Conservation (phyloP, 2,113 vertebrate genomes). For the Otolemur garnettii region DNA sequence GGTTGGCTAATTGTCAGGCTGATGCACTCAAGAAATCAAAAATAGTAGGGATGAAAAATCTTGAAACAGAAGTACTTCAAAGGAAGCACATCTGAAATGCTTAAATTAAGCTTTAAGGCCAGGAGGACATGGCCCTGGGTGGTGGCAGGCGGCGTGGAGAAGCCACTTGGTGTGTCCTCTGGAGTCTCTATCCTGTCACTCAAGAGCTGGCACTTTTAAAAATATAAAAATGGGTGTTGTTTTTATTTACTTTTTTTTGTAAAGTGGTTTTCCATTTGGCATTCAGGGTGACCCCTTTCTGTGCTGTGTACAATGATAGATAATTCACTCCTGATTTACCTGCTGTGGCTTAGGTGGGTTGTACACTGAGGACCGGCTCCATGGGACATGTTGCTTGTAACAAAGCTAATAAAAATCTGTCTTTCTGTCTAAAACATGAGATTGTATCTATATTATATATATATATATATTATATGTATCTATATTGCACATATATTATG, state of each 20-base stretch:
- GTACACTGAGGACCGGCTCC: slow-evolving; percentile 87
- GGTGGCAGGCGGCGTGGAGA: not conserved
- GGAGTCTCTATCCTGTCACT: slow-evolving; percentile 77
- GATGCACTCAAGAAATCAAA: slow-evolving; percentile 62
- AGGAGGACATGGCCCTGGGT: slow-evolving; percentile 67
- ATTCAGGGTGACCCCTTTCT: slow-evolving; percentile 85
- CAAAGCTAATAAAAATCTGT: slow-evolving; percentile 90
- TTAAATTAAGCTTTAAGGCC: slow-evolving; percentile 83
- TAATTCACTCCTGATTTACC: slow-evolving; percentile 81
- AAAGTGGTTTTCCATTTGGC: slow-evolving; percentile 86
- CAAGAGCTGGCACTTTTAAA: slow-evolving; percentile 86
- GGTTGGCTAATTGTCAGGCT: slow-evolving; percentile 68
- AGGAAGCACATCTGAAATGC: slow-evolving; percentile 2
- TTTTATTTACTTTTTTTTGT: slow-evolving; percentile 87
- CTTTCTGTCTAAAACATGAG: slow-evolving; percentile 83
- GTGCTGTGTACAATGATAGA: slow-evolving; percentile 86
- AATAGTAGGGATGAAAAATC: slow-evolving; percentile 75
- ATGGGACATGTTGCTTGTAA: slow-evolving; percentile 89
- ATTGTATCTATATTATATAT: too few relatives aligned
- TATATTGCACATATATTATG: not conserved
- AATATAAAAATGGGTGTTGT: slow-evolving; percentile 81
- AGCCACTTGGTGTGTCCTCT: slow-evolving; percentile 47
- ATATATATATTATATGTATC: not conserved
- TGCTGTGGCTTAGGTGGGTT: slow-evolving; percentile 86
- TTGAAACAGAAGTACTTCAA: not conserved